These are phyloP conservation scores for Leptodactylus fallax DNA, from an alignment of 2,797 vertebrate genomes.

Conservation along the genomic window DNA sequence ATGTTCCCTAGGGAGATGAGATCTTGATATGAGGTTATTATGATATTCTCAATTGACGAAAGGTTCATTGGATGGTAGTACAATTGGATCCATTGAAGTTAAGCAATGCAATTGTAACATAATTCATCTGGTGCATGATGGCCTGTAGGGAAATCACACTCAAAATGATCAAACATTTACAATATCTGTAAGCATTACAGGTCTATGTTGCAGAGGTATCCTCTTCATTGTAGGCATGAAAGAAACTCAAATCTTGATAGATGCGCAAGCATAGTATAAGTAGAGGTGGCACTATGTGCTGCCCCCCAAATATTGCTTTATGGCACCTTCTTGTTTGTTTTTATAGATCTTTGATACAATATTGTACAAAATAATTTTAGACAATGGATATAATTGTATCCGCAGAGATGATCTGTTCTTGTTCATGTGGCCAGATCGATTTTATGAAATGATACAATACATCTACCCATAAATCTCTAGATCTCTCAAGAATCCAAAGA, in stretches of 20 bases:
- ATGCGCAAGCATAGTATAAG: not conserved
- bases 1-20: not conserved
- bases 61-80: not conserved
- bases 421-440: too few species aligned
- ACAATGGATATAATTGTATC: not conserved
- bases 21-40: not conserved
- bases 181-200: not conserved
- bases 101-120: not conserved
- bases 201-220: not conserved
- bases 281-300: not conserved
- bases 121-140: not conserved
- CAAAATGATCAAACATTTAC: not conserved
- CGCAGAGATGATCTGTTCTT: too few species aligned
- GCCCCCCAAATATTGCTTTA: not conserved
- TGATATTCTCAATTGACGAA: not conserved
- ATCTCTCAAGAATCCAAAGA: too few species aligned
- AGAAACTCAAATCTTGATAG: not conserved
- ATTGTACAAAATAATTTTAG: not conserved
- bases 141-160: not conserved
- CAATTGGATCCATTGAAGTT: not conserved
- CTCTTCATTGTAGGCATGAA: not conserved
- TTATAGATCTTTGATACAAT: not conserved
- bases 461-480: too few species aligned
- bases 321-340: not conserved
- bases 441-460: too few species aligned